Conservation (phyloP, 2,888 invertebrate species). For the Laspeyria flexula region DNA sequence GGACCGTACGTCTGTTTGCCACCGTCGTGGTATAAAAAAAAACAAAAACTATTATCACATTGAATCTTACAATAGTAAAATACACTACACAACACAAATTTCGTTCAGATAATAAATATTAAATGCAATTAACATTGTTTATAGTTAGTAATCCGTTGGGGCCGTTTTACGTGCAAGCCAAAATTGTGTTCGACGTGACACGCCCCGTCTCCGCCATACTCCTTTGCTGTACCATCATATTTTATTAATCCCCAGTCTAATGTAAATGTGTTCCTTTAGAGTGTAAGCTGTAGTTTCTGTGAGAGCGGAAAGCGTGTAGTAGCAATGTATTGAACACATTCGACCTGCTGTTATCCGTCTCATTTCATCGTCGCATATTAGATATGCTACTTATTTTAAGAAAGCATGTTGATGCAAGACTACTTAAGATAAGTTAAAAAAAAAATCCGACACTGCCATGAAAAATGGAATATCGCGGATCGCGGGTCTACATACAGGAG, state of each 20-base stretch:
- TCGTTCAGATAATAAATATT: conserved; percentile 20
- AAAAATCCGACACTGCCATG: too few species aligned
- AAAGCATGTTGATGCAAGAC: too few species aligned
- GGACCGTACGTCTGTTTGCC: too few species aligned
- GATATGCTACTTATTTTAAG: too few species aligned
- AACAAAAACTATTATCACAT: too few species aligned
- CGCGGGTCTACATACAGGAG: too few species aligned
- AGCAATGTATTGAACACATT: not conserved
- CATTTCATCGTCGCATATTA: too few species aligned
- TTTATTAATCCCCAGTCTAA: conserved; percentile 42
- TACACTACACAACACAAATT: not conserved
- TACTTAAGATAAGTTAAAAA: too few species aligned
- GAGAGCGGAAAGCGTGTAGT: not conserved
- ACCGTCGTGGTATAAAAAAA: too few species aligned
- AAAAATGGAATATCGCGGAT: too few species aligned
- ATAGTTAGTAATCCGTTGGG: conserved; percentile 21
- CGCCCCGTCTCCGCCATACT: conserved; percentile 26
- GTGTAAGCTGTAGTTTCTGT: not conserved
- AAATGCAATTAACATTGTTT: conserved; percentile 27
- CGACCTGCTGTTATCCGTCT: too few species aligned
- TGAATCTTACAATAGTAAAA: not conserved
- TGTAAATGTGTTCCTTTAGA: conserved; percentile 24
- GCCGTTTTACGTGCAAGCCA: conserved; percentile 12
- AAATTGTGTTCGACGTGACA: conserved; percentile 33
- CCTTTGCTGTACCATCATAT: conserved; percentile 36